Percentiles rank a stretch among this genome's conserved stretches.
These are phyloP conservation scores for Proteles cristata DNA, from an alignment of 2,113 vertebrate genomes.

Conservation along the genomic window DNA sequence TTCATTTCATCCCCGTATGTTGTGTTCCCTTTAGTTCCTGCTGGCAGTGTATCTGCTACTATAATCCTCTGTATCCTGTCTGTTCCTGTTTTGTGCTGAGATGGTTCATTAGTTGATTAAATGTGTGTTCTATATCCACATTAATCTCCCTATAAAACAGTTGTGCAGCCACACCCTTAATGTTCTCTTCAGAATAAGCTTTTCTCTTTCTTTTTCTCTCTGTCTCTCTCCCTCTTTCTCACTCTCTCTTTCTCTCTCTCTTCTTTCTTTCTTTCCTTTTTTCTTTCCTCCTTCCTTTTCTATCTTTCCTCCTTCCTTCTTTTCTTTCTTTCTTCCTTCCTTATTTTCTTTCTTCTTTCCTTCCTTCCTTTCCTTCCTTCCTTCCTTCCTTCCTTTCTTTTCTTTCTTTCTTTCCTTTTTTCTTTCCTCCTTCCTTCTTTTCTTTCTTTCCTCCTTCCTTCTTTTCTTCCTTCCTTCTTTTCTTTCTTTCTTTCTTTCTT, in stretches of 20 bases:
- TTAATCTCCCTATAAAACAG: neutral
- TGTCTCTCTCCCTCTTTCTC: neutral
- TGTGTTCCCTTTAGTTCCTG: neutral
- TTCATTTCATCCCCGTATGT: neutral
- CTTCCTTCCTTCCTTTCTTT: neutral
- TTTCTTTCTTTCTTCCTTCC: too few relatives aligned
- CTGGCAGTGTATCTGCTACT: neutral
- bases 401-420: neutral
- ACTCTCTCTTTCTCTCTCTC: too few relatives aligned
- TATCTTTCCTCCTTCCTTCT: rapidly evolving
- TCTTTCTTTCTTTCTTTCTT: neutral
- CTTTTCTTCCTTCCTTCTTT: too few relatives aligned
- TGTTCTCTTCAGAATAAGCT: neutral
- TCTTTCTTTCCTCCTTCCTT: too few relatives aligned
- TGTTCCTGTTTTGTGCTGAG: neutral
- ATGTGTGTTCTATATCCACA: neutral
- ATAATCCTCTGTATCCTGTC: too few relatives aligned
- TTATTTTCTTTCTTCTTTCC: too few relatives aligned
- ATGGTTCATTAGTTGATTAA: neutral
- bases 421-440: too few relatives aligned
- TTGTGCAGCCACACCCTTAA: neutral
- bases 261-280: neutral
- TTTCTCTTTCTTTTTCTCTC: neutral
- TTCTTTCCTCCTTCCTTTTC: neutral
- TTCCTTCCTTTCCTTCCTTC: neutral